Evolutionary conservation across 1,140 invertebrate genomes (phyloP), one percentile per base, ranked within the genome.

Genomic region (Amphibalanus amphitrite): DNA sequence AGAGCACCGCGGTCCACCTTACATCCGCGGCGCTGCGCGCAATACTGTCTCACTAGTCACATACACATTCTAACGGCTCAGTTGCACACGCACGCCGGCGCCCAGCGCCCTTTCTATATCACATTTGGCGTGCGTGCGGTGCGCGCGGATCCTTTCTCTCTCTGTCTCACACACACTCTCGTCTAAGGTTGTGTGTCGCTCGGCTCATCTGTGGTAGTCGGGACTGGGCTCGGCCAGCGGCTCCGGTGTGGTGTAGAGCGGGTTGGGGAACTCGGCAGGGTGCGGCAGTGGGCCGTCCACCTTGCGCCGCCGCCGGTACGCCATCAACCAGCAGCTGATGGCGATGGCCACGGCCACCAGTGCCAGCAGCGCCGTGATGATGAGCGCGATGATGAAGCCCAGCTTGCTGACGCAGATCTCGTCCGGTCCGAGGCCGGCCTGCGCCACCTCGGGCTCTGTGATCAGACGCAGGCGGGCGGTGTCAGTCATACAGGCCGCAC

Each of bases 311-410:
- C 91, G 86, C 76, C 92, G 83, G 82, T 94, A 95, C 72, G 93
- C 93, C 86, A 95, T 91, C 69, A 95, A 83, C 92, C 92, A 96
- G 80, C 93, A 95, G 64, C 92, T 94, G 29, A 95, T 92, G 68
- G 92, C 92, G 47, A 95, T 90, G 28, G 93, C 93, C 33, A 96
- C 91, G 47, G 93, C 92, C 29, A 95, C 92, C 69, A 96, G 83
- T 67, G 93, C 92, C 77, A 96, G 80, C 68, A 96, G 84, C 28
- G 92, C 92, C 71, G 93, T 95, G 76, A 96, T 89, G 72, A 94
- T 89, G 76, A 96, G 82, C 70, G 93, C 91, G 74, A 95, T 91
- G 72, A 95, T 92, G 77, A 96, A 88, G 69, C 93, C 91, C 74
- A 93, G 88, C 83, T 91, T 93, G 68, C 92, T 94, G 72, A 96